Conservation (phyloP, 2,797 vertebrate genomes). For the Sebastes dallii region DNA sequence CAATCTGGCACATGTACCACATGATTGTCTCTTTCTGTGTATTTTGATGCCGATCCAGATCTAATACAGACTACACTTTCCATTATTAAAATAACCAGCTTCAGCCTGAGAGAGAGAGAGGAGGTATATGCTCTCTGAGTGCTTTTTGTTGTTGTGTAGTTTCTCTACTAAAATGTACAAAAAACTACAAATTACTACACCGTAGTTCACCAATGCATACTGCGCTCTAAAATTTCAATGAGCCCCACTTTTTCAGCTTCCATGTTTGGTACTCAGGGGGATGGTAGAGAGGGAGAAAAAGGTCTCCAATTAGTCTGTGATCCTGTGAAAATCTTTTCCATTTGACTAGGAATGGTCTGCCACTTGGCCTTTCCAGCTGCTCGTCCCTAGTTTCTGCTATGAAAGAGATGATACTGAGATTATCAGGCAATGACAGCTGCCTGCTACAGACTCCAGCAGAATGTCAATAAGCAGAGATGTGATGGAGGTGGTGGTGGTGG, state of each 20-base stretch:
- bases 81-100: background rate
- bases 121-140: background rate
- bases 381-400: constrained; percentile 39
- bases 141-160: background rate
- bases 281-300: constrained; percentile 10
- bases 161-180: background rate
- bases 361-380: constrained; percentile 67
- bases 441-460: constrained; percentile 31
- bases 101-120: background rate
- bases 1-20: background rate
- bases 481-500: background rate
- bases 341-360: constrained; percentile 56
- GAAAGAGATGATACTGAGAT: constrained; percentile 57
- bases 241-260: constrained; percentile 4
- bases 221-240: background rate
- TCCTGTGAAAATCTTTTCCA: constrained; percentile 62
- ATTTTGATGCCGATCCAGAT: constrained; percentile 12
- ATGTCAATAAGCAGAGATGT: constrained; percentile 52
- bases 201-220: background rate
- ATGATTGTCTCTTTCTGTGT: background rate
- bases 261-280: constrained; percentile 17
- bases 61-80: constrained; percentile 4
- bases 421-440: constrained; percentile 60
- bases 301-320: constrained; percentile 67
- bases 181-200: background rate